A percentile compares a stretch with the other conserved stretches of the same genome.
Evolutionary conservation across 2,888 invertebrate species (phyloP).

Genomic region (Terebella lapidaria): DNA sequence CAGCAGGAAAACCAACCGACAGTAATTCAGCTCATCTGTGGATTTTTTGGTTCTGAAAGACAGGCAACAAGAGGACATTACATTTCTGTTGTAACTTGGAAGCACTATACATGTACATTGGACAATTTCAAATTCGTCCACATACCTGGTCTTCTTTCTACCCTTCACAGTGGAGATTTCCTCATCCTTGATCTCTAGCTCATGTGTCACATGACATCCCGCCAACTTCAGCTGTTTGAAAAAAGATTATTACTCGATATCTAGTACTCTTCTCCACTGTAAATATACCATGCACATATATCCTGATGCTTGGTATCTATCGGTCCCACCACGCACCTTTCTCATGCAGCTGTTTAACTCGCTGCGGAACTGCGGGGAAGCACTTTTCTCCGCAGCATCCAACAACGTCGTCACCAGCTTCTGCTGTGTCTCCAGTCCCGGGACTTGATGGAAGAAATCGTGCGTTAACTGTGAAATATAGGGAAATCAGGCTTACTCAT

Average conservation of each 20-base stretch:
- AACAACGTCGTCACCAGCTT: conserved; percentile 10
- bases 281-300: background rate
- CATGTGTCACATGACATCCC: conserved; percentile 12
- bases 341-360: background rate
- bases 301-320: too few relatives aligned
- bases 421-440: background rate
- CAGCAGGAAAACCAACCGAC: conserved; percentile 70
- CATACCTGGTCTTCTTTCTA: conserved; percentile 11
- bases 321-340: too few relatives aligned
- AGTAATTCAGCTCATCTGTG: background rate
- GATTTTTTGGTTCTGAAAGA: background rate
- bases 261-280: too few relatives aligned
- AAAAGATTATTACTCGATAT: background rate
- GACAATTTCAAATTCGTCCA: background rate
- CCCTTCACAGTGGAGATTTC: conserved; percentile 8
- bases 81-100: background rate
- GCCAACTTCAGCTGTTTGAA: conserved; percentile 9
- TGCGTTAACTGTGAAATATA: background rate
- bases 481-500: too few relatives aligned
- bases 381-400: conserved; percentile 1
- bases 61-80: background rate
- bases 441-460: conserved; percentile 10
- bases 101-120: background rate
- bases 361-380: background rate
- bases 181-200: conserved; percentile 3